A percentile compares a stretch with the other conserved stretches of the same genome.
Conservation (phyloP, 2,797 vertebrate species). For the Psittacula echo region DNA sequence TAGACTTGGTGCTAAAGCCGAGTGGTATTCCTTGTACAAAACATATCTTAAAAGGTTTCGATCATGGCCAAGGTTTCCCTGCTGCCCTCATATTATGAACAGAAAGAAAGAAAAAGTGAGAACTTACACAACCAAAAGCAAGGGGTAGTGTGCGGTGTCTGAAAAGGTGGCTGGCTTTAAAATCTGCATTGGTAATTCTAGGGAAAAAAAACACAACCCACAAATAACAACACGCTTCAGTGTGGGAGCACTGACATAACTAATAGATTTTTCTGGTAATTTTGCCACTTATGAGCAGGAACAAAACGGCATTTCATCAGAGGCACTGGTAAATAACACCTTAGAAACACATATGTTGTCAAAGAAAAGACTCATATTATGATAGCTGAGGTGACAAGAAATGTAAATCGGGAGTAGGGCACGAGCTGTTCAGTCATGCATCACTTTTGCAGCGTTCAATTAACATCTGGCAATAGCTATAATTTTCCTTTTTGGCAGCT, state of each 20-base stretch:
- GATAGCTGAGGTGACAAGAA: neutral
- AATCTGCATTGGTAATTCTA: constrained; percentile 91
- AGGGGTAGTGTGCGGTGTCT: constrained; percentile 87
- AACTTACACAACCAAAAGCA: constrained; percentile 96
- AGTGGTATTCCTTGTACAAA: neutral
- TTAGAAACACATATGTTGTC: constrained; percentile 23
- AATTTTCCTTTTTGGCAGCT: constrained; percentile 56
- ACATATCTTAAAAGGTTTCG: neutral
- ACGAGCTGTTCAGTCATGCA: neutral
- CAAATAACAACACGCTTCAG: neutral
- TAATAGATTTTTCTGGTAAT: neutral
- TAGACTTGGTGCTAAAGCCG: neutral
- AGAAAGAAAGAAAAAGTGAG: neutral
- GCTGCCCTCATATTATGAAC: neutral
- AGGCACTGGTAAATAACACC: constrained; percentile 24
- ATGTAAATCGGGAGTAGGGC: neutral
- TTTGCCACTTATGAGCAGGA: neutral
- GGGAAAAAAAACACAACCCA: constrained; percentile 39
- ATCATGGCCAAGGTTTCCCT: neutral
- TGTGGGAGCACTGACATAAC: neutral
- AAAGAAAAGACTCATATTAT: neutral
- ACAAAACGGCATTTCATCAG: neutral
- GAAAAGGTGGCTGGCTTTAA: constrained; percentile 91
- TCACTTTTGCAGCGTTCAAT: constrained; percentile 33
- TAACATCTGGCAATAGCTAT: constrained; percentile 54